A percentile compares a stretch with the other conserved stretches of the same genome.
Conservation (phyloP, 2,888 invertebrate species). For the Netelia virgata region DNA sequence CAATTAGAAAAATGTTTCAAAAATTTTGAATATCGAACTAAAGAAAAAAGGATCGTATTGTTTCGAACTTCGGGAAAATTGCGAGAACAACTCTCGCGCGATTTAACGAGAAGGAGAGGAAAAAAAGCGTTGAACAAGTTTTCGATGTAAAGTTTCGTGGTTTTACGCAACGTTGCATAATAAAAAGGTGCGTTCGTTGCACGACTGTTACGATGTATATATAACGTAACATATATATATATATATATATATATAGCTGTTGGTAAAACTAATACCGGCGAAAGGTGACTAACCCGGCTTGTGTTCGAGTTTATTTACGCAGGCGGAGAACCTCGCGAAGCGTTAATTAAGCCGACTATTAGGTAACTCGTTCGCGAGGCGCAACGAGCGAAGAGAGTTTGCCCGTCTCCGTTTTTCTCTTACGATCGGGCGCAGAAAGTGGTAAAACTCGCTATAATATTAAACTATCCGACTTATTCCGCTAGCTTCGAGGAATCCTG, state of each 20-base stretch:
- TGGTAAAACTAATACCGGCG: conserved; percentile 36
- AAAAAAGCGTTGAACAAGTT: conserved; percentile 12
- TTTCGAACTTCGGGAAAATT: neutral
- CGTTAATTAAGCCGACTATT: conserved; percentile 67
- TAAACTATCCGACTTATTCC: conserved; percentile 22
- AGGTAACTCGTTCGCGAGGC: conserved; percentile 58
- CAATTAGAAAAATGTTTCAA: too few species aligned
- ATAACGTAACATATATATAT: conserved; percentile 15
- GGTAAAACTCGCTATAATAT: conserved; percentile 36
- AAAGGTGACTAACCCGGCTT: conserved; percentile 53
- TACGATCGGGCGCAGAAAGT: conserved; percentile 7
- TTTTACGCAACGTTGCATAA: conserved; percentile 55
- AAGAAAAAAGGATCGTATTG: too few species aligned
- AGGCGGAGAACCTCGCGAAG: conserved; percentile 31
- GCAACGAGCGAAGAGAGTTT: conserved; percentile 18
- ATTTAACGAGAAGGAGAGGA: neutral
- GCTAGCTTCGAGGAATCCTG: conserved; percentile 35
- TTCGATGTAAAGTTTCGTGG: conserved; percentile 39
- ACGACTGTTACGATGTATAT: conserved; percentile 1
- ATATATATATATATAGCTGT: conserved; percentile 10
- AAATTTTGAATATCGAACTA: too few species aligned
- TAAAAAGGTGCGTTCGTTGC: conserved; percentile 51
- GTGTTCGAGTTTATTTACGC: conserved; percentile 65
- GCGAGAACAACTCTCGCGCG: neutral
- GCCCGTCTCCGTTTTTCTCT: neutral